A percentile compares a stretch with the other conserved stretches of the same genome.
Conservation (phyloP, 2,888 invertebrate species). For the Eupeodes luniger region DNA sequence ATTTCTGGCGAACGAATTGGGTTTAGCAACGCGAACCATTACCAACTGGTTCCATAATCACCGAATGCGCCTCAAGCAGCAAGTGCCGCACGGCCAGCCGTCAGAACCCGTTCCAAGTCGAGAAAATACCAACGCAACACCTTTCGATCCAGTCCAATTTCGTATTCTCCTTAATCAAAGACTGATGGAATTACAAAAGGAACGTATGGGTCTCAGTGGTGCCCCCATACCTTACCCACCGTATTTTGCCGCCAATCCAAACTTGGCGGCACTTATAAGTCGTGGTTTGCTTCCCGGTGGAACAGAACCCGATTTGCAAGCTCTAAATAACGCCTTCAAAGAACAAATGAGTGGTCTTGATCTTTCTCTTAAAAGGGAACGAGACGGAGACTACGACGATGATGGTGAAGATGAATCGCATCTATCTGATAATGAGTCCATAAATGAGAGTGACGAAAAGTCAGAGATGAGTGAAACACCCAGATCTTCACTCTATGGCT, state of each 20-base stretch:
- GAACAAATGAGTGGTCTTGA: slow-evolving; percentile 94
- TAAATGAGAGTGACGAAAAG: slow-evolving; percentile 79
- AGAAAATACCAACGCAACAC: slow-evolving; percentile 88
- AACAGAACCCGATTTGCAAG: slow-evolving; percentile 85
- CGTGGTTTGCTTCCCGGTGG: slow-evolving; percentile 87
- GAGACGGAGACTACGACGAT: slow-evolving; percentile 84
- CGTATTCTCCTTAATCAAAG: slow-evolving; percentile 94
- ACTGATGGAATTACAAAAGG: slow-evolving; percentile 93
- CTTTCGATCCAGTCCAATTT: slow-evolving; percentile 97
- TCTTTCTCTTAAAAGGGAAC: slow-evolving; percentile 92
- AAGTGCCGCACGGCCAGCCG: slow-evolving; percentile 90
- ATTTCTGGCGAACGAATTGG: slow-evolving; percentile 95
- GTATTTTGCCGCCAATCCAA: slow-evolving; percentile 91
- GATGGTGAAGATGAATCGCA: slow-evolving; percentile 89
- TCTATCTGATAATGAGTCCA: slow-evolving; percentile 82
- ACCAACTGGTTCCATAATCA: slow-evolving; percentile 99
- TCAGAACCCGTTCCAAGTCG: slow-evolving; percentile 90
- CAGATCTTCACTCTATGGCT: slow-evolving; percentile 77
- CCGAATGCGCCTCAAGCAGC: slow-evolving; percentile 98
- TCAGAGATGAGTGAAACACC: slow-evolving; percentile 78
- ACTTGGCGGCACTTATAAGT: slow-evolving; percentile 90
- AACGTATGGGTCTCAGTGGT: slow-evolving; percentile 91
- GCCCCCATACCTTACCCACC: slow-evolving; percentile 91
- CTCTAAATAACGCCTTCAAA: slow-evolving; percentile 87
- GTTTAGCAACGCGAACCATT: slow-evolving; percentile 96